Evolutionary conservation across 2,888 invertebrate genomes (phyloP), one percentile per base, ranked within the genome.

Genomic region (Doris montereyensis): DNA sequence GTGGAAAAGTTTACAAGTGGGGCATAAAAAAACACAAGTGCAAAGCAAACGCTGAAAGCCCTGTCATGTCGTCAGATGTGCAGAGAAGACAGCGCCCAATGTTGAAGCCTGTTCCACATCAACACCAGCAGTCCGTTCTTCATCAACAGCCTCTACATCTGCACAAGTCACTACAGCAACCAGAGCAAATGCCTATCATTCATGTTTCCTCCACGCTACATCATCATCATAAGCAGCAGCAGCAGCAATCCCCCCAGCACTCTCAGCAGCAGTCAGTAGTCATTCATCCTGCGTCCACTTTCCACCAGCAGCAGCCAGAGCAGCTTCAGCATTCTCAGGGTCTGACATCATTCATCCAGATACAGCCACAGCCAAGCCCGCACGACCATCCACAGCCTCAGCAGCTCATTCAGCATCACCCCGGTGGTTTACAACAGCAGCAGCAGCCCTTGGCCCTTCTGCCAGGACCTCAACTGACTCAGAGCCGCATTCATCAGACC

Each of bases 1-100:
- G 78, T 74, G 78, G 78, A 4, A 73, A 78, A 58, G 78, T 78
- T 35, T 78, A 78, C 68, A 78, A 74, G 30, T 74, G 72, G 1
- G 72, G 74, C 28, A 35, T 78, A 21, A 74, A 72, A 34, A 78
- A 78, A 24, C 78, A 78, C 30, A 78, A 28, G 21, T 78, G 73
- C 28, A 78, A 72, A 52, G 62, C 52, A 5, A 72, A 72, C 3
- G 2, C 60, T 34, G 10, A 24, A 71, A 26, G 65, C 17, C 52
- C 52, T 41, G 17, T 17, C 52, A 41, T 41, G n/a, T n/a, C n/a
- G n/a, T n/a, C n/a, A n/a, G n/a, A n/a, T n/a, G n/a, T n/a, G n/a
- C n/a, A n/a, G n/a, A n/a, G n/a, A n/a, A n/a, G n/a, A n/a, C n/a
- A n/a, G n/a, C n/a, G n/a, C n/a, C n/a, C n/a, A n/a, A n/a, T n/a